phyloP scores from a whole-genome alignment of 2,113 vertebrate genomes.

The Anser brachyrhynchus region DNA sequence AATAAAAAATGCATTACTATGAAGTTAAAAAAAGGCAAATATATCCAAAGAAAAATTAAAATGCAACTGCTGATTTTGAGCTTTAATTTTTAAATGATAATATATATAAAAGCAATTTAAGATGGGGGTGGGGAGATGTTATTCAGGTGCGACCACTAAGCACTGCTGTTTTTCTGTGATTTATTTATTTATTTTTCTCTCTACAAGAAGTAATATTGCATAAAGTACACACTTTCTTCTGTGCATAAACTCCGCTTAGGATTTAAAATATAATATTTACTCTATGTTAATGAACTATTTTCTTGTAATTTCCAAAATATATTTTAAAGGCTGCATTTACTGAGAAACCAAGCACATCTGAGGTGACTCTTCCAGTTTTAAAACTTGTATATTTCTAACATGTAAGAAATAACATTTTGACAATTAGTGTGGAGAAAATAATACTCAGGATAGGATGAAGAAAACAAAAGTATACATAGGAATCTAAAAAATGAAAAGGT shows the following conservation, averaged over 20 bases:
- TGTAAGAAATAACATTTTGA: not conserved
- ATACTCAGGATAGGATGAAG: not conserved
- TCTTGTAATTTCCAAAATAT: not conserved
- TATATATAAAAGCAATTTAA: not conserved
- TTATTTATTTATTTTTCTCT: not conserved
- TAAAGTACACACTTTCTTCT: not conserved
- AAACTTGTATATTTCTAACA: not conserved
- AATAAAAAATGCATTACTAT: not conserved
- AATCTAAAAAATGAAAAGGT: not conserved
- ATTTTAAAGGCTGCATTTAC: not conserved
- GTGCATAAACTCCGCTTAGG: not conserved
- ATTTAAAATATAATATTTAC: not conserved
- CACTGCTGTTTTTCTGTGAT: not conserved
- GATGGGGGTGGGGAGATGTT: accelerated
- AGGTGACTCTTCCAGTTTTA: not conserved
- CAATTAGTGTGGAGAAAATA: not conserved
- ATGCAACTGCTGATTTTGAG: not conserved
- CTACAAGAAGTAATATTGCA: not conserved
- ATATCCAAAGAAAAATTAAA: not conserved
- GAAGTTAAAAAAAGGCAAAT: not conserved
- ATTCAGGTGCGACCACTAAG: not conserved
- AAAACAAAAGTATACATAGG: not conserved
- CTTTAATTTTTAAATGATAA: not conserved
- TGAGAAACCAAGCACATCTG: not conserved
- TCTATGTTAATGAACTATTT: not conserved